These are phyloP conservation scores for Drosophila siamana DNA, from an alignment of 2,888 invertebrate species.

Conservation along the genomic window DNA sequence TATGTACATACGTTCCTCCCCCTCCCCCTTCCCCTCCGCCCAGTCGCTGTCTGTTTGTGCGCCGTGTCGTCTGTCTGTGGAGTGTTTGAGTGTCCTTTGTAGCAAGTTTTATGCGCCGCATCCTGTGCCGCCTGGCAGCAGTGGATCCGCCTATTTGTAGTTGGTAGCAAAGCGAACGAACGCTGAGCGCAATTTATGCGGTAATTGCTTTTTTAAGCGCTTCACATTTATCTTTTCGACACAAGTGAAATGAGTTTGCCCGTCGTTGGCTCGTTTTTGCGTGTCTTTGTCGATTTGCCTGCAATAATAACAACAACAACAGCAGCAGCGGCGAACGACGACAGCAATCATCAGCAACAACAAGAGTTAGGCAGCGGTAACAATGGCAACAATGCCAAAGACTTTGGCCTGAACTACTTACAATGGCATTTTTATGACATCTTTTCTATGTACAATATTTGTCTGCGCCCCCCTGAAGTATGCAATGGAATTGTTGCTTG, in stretches of 20 bases:
- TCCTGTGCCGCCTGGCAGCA: slow-evolving; percentile 47
- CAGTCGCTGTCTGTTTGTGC: background rate
- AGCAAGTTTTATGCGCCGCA: slow-evolving; percentile 72
- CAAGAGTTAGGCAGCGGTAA: slow-evolving; percentile 44
- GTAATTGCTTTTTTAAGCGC: slow-evolving; percentile 83
- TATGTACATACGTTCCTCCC: slow-evolving; percentile 25
- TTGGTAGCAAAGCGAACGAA: slow-evolving; percentile 28
- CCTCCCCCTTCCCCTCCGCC: background rate
- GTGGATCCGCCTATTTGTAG: slow-evolving; percentile 45
- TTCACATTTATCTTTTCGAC: slow-evolving; percentile 82
- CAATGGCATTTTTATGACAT: slow-evolving; percentile 80
- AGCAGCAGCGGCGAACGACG: slow-evolving; percentile 35
- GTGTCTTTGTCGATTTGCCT: slow-evolving; percentile 72
- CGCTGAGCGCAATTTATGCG: slow-evolving; percentile 78
- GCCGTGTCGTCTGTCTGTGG: background rate
- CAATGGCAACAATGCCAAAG: slow-evolving; percentile 67
- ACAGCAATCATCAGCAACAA: slow-evolving; percentile 41
- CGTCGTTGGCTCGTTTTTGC: slow-evolving; percentile 48
- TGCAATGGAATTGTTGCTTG: slow-evolving; percentile 59
- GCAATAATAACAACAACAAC: slow-evolving; percentile 49
- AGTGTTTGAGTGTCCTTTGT: slow-evolving; percentile 59
- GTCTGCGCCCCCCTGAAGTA: slow-evolving; percentile 41
- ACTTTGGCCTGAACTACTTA: slow-evolving; percentile 68
- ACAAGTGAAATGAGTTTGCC: slow-evolving; percentile 74
- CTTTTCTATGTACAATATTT: slow-evolving; percentile 53